phyloP scores from a whole-genome alignment of 2,888 invertebrate species.

The Strigamia maritima region DNA sequence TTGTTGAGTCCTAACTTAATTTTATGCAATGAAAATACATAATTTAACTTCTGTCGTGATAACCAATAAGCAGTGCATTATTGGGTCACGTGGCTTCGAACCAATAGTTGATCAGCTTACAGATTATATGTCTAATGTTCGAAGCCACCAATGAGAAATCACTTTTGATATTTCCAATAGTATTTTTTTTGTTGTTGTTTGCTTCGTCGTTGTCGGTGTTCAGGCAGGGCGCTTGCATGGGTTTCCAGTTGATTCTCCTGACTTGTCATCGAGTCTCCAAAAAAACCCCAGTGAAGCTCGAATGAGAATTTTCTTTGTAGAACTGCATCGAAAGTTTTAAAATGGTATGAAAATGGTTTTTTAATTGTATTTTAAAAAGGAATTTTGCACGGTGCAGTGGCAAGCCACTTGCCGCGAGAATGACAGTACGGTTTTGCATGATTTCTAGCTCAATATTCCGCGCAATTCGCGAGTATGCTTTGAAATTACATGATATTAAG shows the following conservation, averaged over 20 bases:
- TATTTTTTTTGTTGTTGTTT: not conserved
- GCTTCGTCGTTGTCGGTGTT: conserved; percentile 16
- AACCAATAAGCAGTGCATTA: not conserved
- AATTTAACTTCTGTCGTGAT: not conserved
- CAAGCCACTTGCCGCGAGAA: conserved; percentile 15
- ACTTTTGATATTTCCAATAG: not conserved
- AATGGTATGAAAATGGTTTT: not conserved
- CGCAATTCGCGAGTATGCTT: not conserved
- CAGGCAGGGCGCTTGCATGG: conserved; percentile 26
- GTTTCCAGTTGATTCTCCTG: not conserved
- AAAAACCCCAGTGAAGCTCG: not conserved
- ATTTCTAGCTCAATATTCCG: not conserved
- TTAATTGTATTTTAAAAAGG: not conserved
- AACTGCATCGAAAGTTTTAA: not conserved
- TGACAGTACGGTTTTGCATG: not conserved
- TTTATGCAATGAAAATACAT: not conserved
- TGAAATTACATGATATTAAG: not conserved
- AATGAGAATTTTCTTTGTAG: not conserved
- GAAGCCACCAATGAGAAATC: not conserved
- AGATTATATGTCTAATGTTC: not conserved
- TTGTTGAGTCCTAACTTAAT: not conserved
- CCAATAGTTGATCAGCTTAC: not conserved
- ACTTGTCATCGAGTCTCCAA: conserved; percentile 18
- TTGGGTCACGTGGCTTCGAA: not conserved
- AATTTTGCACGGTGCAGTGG: not conserved